Base-by-base conservation (phyloP, 2,888 invertebrate species). In the Oligia fasciuncula region DNA sequence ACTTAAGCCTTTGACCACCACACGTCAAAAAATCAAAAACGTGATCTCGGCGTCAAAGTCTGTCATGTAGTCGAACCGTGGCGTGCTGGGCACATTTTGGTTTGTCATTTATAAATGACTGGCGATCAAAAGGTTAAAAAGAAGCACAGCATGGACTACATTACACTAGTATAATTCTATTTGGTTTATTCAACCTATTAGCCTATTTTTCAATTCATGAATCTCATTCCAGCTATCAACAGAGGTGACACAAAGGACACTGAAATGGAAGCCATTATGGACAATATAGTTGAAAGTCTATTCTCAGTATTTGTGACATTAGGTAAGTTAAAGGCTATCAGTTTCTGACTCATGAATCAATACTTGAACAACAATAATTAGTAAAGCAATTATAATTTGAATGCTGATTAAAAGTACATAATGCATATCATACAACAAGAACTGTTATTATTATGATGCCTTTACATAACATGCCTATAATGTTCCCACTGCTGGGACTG, bases 281-380 rank as follows among this genome's bases (percentile, higher is more conserved):
- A 99, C 93, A 98, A 97, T 54, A 98, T 99, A 90, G 99, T 99
- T 0, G 99, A 99, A 92, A 98, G 99, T 91, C 97, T 99, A 67
- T 99, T 99, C 95, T 99, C 99, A 69, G 98, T 99, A 43, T 99
- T 99, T 97, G 99, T 99, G 6, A 99, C 99, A 66, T 96, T 99
- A 90, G 99, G 99, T 97, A 97, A 97, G 93, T 88, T 46, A 40
- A 13, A 75, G 13, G 40, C 23, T 71, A 85, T 82, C 63, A 46
- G 11, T 71, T 51, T 66, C 43, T 78, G 43, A 78, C 29, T 72
- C 60, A 73, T 67, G 2, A 29, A 62, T 49, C 40, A 66, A 46
- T 46, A 57, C 57, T 60, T 70, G 11, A 60, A 46, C n/a, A 74
- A 69, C 60, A 35, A 35, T 63, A 65, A 63, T 63, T 49, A 70